Conservation (phyloP, 2,888 invertebrate species). For the Drosophila mulleri region DNA sequence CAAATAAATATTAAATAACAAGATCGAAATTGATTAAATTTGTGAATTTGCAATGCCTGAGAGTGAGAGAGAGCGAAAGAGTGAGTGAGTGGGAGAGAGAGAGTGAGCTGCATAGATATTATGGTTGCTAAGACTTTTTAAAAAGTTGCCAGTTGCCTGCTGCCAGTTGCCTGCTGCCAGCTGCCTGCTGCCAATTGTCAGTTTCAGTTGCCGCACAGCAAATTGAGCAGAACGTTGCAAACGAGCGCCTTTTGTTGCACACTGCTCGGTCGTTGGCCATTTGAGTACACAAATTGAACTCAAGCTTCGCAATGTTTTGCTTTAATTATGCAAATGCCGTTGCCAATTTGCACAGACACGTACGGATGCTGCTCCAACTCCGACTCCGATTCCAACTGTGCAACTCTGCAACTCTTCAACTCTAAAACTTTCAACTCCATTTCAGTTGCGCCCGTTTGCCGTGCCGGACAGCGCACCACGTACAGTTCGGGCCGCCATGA, state of each 20-base stretch:
- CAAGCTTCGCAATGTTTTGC: slow-evolving; percentile 67
- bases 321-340: slow-evolving; percentile 77
- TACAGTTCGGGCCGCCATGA: slow-evolving; percentile 91
- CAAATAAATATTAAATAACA: slow-evolving; percentile 42
- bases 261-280: slow-evolving; percentile 27
- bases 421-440: not conserved
- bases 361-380: slow-evolving; percentile 9
- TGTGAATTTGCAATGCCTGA: slow-evolving; percentile 27
- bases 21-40: slow-evolving; percentile 44
- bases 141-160: slow-evolving; percentile 18
- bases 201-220: slow-evolving; percentile 27
- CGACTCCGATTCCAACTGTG: not conserved
- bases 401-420: no score
- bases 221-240: slow-evolving; percentile 49
- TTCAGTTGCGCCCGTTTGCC: slow-evolving; percentile 90
- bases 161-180: not conserved
- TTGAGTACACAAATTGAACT: slow-evolving; percentile 60
- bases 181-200: slow-evolving; percentile 13
- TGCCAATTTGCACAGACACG: slow-evolving; percentile 56
- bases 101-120: slow-evolving; percentile 4
- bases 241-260: slow-evolving; percentile 31
- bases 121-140: slow-evolving; percentile 11
- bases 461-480: slow-evolving; percentile 88
- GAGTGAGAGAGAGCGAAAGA: not conserved
- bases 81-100: slow-evolving; percentile 1